phyloP scores from a whole-genome alignment of 1,140 invertebrate species.

The Megalonaias nervosa region DNA sequence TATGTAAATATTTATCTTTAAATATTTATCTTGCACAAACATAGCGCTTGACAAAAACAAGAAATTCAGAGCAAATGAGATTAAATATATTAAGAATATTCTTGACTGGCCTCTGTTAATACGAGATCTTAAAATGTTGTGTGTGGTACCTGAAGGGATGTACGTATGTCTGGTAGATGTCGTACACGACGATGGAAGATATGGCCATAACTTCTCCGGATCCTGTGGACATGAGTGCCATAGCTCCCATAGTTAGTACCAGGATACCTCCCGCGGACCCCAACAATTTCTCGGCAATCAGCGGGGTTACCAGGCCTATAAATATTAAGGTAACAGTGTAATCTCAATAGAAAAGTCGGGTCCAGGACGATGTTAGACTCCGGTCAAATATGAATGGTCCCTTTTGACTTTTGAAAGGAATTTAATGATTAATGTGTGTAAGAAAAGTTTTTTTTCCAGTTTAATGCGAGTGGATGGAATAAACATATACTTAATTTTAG shows the following conservation, averaged over 20 bases:
- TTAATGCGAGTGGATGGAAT: neutral
- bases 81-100: slow-evolving; percentile 1
- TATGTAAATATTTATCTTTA: too few relatives aligned
- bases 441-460: neutral
- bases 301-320: slow-evolving; percentile 67
- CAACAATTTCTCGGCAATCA: slow-evolving; percentile 67
- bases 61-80: neutral
- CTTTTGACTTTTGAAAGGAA: neutral
- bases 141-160: slow-evolving; percentile 59
- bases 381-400: neutral
- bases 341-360: neutral
- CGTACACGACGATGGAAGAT: slow-evolving; percentile 71
- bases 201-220: slow-evolving; percentile 71
- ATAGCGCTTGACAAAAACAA: too few relatives aligned
- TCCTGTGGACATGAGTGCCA: slow-evolving; percentile 70
- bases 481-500: neutral
- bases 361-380: neutral
- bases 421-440: neutral
- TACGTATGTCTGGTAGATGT: slow-evolving; percentile 71
- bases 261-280: slow-evolving; percentile 68
- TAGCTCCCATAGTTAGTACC: slow-evolving; percentile 69
- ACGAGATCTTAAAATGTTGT: neutral
- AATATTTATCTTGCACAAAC: too few relatives aligned
- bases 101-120: neutral
- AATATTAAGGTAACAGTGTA: slow-evolving; percentile 22